Conservation (phyloP, 2,888 invertebrate species). For the Rhimphoctona megacephalus region DNA sequence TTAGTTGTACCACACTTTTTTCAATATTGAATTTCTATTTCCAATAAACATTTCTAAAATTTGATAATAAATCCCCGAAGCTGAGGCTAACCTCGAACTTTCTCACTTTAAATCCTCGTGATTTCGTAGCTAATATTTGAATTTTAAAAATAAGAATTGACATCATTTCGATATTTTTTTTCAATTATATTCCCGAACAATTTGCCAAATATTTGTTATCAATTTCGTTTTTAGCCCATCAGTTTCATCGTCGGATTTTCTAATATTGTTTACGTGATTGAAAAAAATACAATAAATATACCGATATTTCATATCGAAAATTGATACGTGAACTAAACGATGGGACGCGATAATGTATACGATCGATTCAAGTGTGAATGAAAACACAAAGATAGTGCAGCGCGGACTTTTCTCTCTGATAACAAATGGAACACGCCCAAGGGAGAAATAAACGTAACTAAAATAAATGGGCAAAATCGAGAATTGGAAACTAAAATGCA, state of each 20-base stretch:
- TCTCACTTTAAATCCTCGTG: not conserved
- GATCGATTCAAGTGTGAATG: constrained; percentile 29
- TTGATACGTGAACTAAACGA: constrained; percentile 18
- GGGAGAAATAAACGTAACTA: constrained; percentile 53
- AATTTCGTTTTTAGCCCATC: not conserved
- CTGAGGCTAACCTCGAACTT: not conserved
- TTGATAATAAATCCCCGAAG: not conserved
- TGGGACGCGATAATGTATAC: constrained; percentile 17
- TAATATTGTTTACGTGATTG: not conserved
- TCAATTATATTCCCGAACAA: not conserved
- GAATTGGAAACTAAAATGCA: constrained; percentile 37
- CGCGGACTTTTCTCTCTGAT: not conserved
- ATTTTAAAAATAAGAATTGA: not conserved
- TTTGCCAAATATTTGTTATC: not conserved
- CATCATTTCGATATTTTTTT: not conserved
- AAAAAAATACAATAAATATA: not conserved
- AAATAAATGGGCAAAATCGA: constrained; percentile 55
- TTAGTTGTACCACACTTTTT: not conserved
- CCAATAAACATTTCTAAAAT: not conserved
- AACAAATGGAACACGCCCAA: constrained; percentile 50
- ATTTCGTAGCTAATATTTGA: not conserved
- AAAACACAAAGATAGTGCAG: constrained; percentile 6
- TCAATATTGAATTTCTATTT: not conserved
- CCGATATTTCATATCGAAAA: not conserved
- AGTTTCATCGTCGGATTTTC: not conserved